Evolutionary conservation across 2,888 invertebrate species (phyloP), one percentile per base, ranked within the genome.

Genomic region (Tenthredo distinguenda): DNA sequence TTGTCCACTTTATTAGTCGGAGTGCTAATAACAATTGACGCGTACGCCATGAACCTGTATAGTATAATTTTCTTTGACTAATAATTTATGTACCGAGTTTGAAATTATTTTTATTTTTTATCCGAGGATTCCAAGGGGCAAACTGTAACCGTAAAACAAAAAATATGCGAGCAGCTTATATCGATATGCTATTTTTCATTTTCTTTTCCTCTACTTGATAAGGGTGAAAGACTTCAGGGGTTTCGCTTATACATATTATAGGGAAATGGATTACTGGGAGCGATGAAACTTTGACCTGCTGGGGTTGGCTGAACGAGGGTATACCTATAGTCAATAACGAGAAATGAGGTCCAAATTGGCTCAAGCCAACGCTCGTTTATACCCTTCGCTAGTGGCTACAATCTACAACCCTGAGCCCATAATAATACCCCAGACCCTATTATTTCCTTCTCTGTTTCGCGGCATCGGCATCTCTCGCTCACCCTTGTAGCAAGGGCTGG

Each of bases 1-100:
- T 71, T 83, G 43, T 89, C 89, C 88, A 88, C 90, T 90, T 89
- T 90, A 90, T 90, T 90, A 90, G 90, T 88, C 87, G 87, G 87
- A 89, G 85, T 85, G 86, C 90, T 89, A 90, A 88, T 86, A 87
- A 87, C 87, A 89, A 89, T 88, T 87, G 86, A 86, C 87, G 85
- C 87, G 84, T 26, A 81, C 58, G 31, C 50, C n/a, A 26, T 10
- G 21, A 18, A 47, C 55, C 21, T 34, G 31, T 77, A 55, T 77
- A 77, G 37, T 15, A 55, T 50, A 77, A 74, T 31, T 77, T 77
- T 34, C 55, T 77, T 77, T 10, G 12, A 0, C 18, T 50, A 21
- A 34, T 77, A 55, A 74, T 43, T 43, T 43, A 74, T 18, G 68
- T 68, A 68, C 34, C 0, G 15, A 31, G 71, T 37, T 37, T 34